Base-by-base conservation (phyloP, 2,113 vertebrate genomes). In the Antennarius striatus region DNA sequence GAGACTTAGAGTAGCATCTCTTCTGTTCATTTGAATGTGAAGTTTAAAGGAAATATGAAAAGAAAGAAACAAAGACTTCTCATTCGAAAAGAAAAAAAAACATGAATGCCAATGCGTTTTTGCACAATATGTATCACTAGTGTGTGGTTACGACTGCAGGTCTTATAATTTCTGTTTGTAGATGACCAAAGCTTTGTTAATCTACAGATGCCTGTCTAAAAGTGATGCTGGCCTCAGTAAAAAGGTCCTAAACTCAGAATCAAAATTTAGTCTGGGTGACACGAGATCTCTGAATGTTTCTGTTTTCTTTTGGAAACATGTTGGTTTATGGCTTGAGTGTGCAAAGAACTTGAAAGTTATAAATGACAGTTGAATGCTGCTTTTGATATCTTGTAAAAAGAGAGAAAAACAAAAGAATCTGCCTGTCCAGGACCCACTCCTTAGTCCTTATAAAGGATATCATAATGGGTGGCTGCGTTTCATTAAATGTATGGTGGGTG, bases 11-110 rank as follows among this genome's bases (percentile, higher is more conserved):
- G 5, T 64, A 63, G 40, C 68, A 77, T 74, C 56, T 77, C 70
- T 76, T 87, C 78, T 83, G 83, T 88, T 75, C 74, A 75, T 89
- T 77, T 87, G 59, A 77, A 82, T 90, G 83, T 90, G 66, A 84
- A 59, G 68, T 68, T 71, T 77, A 16, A 58, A 77, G 48, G 43
- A 59, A 53, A 66, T 69, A 66, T 66, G 14, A 15, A 69, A 69
- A 65, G 32, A 56, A 54, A 47, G 22, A 36, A 36, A 36, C 5
- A 36, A 36, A 36, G 32, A 36, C 32, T 36, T 80, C 60, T 74
- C 74, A 78, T 82, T 84, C 82, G 62, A 81, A 57, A 81, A 4
- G 3, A 36, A 4, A 36, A 1, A 7, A 71, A 81, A 83, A 39
- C 77, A 68, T 72, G 55, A 86, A 71, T 50, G 61, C 60, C 56